These are phyloP conservation scores for Cephus cinctus DNA, from an alignment of 1,140 invertebrate species.

Conservation along the genomic window DNA sequence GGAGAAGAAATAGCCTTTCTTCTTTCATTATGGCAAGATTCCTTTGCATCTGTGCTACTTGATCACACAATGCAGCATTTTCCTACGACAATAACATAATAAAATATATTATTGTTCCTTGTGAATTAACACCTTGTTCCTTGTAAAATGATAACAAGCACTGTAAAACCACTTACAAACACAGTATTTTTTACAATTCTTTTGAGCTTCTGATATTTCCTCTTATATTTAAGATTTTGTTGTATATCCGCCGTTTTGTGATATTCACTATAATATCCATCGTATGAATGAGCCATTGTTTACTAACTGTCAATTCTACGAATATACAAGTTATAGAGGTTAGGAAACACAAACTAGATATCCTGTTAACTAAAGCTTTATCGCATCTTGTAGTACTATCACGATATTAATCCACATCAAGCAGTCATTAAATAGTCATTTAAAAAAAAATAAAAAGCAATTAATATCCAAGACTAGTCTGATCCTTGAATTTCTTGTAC, in stretches of 20 bases:
- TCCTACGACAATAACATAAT: too few species aligned
- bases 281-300: constrained; percentile 39
- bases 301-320: background rate
- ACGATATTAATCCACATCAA: background rate
- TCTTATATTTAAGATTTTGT: constrained; percentile 57
- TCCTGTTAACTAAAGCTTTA: background rate
- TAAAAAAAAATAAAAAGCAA: too few species aligned
- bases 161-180: constrained; percentile 50
- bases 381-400: background rate
- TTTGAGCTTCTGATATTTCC: constrained; percentile 58
- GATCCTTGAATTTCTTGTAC: too few species aligned
- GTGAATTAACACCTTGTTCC: constrained; percentile 7
- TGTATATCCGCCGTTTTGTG: constrained; percentile 42
- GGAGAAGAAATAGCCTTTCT: constrained; percentile 71
- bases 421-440: too few species aligned
- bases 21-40: constrained; percentile 73
- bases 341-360: too few species aligned
- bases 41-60: constrained; percentile 75
- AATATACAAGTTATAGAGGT: constrained; percentile 1
- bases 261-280: constrained; percentile 43
- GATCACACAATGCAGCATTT: constrained; percentile 80
- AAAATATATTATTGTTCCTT: constrained; percentile 26
- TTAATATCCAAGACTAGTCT: too few species aligned
- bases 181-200: constrained; percentile 57
- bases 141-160: constrained; percentile 4